Conservation (phyloP, 2,888 invertebrate genomes). For the Drosophila neonasuta region DNA sequence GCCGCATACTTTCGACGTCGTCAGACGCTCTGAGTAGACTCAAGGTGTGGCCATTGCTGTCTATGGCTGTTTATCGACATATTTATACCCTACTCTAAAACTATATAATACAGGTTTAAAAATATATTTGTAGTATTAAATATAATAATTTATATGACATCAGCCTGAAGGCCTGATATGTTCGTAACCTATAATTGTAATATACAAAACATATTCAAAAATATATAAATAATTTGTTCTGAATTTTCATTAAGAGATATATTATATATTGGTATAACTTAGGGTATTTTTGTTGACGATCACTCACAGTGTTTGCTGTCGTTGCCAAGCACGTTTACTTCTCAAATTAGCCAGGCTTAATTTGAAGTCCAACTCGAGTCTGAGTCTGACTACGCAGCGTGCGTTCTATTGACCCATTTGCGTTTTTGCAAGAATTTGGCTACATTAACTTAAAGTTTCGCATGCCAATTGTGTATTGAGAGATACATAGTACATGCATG, state of each 20-base stretch:
- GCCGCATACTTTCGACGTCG: slow-evolving; percentile 57
- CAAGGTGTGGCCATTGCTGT: slow-evolving; percentile 56
- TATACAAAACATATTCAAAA: no score
- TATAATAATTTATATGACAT: no score
- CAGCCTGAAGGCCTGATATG: no score
- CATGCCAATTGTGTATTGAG: slow-evolving; percentile 24
- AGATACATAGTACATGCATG: background rate
- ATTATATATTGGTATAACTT: background rate
- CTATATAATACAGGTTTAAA: no score
- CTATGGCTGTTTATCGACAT: background rate
- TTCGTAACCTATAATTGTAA: no score
- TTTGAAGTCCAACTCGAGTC: slow-evolving; percentile 35
- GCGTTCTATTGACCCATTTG: slow-evolving; percentile 72
- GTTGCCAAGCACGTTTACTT: slow-evolving; percentile 51
- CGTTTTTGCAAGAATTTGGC: slow-evolving; percentile 41
- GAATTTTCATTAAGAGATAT: no score
- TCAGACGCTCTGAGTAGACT: slow-evolving; percentile 20
- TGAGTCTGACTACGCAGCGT: slow-evolving; percentile 36
- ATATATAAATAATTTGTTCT: background rate
- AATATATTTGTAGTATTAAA: no score
- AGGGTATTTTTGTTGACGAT: slow-evolving; percentile 17
- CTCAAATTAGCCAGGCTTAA: slow-evolving; percentile 66
- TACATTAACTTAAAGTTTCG: slow-evolving; percentile 36
- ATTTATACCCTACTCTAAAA: slow-evolving; percentile 20
- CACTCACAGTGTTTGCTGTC: background rate